Evolutionary conservation across 2,113 vertebrate species (phyloP), one percentile per base, ranked within the genome.

Genomic region (Mesoclemmys tuberculata): DNA sequence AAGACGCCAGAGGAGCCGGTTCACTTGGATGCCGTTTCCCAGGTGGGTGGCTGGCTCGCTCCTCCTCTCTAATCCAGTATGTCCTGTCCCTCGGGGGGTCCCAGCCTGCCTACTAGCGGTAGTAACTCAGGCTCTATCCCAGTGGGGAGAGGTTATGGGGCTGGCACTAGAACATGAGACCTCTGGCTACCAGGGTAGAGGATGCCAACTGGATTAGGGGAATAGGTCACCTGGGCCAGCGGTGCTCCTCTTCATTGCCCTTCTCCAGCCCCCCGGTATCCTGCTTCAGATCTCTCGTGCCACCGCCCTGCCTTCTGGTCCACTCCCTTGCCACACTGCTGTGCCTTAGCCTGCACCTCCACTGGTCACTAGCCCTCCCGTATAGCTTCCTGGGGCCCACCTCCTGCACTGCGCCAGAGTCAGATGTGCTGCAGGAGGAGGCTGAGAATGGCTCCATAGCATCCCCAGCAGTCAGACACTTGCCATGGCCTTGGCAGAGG

Each of bases 1-100:
- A 95, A 82, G 83, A 35, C 46, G 19, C 48, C 68, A 22, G 93
- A 95, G 92, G 95, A 95, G 31, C 74, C 54, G 2, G 31, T 27
- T 27, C 21, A 10, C 46, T 68, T 26, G 35, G 49, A 87, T n/a
- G 87, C 85, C 84, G 41, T 8, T 46, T 71, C 88, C 35, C 81
- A 48, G 46, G 84, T 91, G 83, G n/a, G 22, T 13, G n/a, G 38
- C 29, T 48, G 41, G 7, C 11, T 81, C 38, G 61, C 51, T 79
- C 56, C 88, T 68, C 55, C 56, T 75, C 55, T 88, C 61, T 91
- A 48, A 24, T 13, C 11, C 41, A 49, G 24, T 48, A 4, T 49
- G 24, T 31, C 46, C 77, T 48, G 41, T 79, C 44, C 29, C 77
- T 48, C 11, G 2, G 46, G 5, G 11, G 41, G 11, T n/a, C 75